Evolutionary conservation across 2,797 vertebrate species (phyloP).

Genomic region (Ataeniobius toweri): DNA sequence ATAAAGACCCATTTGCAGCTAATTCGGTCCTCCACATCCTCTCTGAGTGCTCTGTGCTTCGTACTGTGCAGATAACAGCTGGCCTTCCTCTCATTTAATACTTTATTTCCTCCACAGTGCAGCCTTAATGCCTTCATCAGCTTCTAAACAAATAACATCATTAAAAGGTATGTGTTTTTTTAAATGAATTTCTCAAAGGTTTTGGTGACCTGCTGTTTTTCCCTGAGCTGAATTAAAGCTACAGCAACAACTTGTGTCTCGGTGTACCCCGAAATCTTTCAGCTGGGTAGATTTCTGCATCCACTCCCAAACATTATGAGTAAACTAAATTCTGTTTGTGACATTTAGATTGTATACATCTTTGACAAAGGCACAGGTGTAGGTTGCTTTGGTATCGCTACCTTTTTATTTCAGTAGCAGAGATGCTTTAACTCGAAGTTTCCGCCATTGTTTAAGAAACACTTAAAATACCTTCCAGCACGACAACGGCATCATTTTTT

Average conservation of each 20-base stretch:
- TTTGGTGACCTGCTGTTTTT: background rate
- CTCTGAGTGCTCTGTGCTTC: slow-evolving; percentile 20
- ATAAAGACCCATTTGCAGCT: slow-evolving; percentile 29
- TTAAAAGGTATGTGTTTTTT: slow-evolving; percentile 14
- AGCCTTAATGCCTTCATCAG: slow-evolving; percentile 49
- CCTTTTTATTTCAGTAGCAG: too few relatives aligned
- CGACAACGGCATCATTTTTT: too few relatives aligned
- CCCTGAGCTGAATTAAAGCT: background rate
- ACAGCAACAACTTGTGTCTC: background rate
- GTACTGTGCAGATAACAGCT: slow-evolving; percentile 27
- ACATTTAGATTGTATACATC: too few relatives aligned
- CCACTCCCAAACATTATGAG: background rate
- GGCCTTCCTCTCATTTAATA: slow-evolving; percentile 41
- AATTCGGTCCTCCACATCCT: slow-evolving; percentile 39
- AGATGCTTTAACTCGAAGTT: too few relatives aligned
- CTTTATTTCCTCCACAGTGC: slow-evolving; percentile 39
- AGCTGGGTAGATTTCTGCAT: background rate
- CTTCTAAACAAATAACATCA: slow-evolving; percentile 34
- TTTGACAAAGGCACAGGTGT: too few relatives aligned
- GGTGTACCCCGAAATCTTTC: background rate
- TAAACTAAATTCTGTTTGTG: background rate
- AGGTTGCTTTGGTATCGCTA: too few relatives aligned
- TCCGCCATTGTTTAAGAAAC: too few relatives aligned
- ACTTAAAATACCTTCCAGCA: too few relatives aligned
- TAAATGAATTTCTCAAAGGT: background rate